Percentiles rank a stretch among this genome's conserved stretches.
Evolutionary conservation across 2,797 vertebrate genomes (phyloP).

Genomic region (Cuniculus paca): DNA sequence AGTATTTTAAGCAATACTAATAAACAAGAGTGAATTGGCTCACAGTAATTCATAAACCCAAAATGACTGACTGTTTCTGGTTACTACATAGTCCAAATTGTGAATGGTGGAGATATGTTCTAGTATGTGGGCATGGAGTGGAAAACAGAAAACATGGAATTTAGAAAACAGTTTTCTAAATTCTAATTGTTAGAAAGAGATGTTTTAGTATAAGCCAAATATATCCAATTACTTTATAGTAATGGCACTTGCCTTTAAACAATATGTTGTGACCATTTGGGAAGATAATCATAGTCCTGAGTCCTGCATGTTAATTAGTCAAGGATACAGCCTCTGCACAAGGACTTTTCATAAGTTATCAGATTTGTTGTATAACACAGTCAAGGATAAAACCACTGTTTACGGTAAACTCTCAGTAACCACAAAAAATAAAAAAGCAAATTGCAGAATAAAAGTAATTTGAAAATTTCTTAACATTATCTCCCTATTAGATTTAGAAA

Average conservation of each 20-base stretch:
- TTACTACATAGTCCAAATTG: not conserved
- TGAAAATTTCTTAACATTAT: not conserved
- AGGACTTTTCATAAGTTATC: not conserved
- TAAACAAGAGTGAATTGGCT: not conserved
- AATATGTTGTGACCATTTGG: not conserved
- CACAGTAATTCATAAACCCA: slow-evolving; percentile 2
- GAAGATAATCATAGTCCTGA: not conserved
- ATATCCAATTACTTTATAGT: not conserved
- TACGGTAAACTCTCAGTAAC: not conserved
- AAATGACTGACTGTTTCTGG: not conserved
- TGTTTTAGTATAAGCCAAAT: not conserved
- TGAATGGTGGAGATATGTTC: not conserved
- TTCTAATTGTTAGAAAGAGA: not conserved
- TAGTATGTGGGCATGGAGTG: not conserved
- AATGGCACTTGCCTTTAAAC: not conserved
- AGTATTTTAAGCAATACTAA: not conserved
- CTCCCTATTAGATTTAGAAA: slow-evolving; percentile 20
- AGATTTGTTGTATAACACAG: not conserved
- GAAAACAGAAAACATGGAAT: too few species aligned
- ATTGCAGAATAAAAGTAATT: not conserved
- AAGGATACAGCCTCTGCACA: not conserved
- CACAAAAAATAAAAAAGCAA: not conserved
- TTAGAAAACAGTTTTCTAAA: slow-evolving; percentile 25
- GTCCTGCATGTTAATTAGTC: not conserved
- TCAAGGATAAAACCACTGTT: not conserved